Conservation (phyloP, 2,888 invertebrate species). For the Drosophila neotestacea region DNA sequence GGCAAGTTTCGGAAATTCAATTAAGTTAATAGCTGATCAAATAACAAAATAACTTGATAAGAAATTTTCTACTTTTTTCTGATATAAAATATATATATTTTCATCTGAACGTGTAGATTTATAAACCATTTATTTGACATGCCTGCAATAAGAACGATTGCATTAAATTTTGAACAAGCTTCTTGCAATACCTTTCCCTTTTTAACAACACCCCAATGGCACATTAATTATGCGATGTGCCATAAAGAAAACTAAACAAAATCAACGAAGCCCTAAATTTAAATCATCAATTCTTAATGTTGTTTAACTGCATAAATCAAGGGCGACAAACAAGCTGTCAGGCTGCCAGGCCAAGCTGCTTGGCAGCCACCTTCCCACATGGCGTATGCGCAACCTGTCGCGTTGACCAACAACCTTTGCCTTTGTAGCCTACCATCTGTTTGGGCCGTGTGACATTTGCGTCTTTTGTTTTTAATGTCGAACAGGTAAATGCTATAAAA, state of each 20-base stretch:
- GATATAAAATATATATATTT: too few species aligned
- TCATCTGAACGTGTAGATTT: too few species aligned
- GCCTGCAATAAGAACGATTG: too few species aligned
- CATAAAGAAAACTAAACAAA: slow-evolving; percentile 43
- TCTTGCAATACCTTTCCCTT: not conserved
- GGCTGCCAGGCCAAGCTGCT: too few species aligned
- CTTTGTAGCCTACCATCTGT: slow-evolving; percentile 32
- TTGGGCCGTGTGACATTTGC: slow-evolving; percentile 52
- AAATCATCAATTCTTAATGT: slow-evolving; percentile 72
- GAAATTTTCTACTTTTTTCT: too few species aligned
- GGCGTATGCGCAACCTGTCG: slow-evolving; percentile 50
- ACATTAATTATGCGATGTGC: slow-evolving; percentile 45
- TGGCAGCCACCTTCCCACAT: slow-evolving; percentile 10
- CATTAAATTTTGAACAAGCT: too few species aligned
- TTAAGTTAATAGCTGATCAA: slow-evolving; percentile 28
- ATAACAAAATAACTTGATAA: not conserved
- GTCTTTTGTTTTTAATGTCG: slow-evolving; percentile 74
- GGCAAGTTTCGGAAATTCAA: slow-evolving; percentile 35
- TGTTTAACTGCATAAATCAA: slow-evolving; percentile 67
- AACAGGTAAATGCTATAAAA: slow-evolving; percentile 72
- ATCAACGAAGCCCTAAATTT: slow-evolving; percentile 43
- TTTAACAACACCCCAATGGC: slow-evolving; percentile 37
- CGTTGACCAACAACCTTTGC: slow-evolving; percentile 43
- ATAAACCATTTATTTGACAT: too few species aligned
- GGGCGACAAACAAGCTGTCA: slow-evolving; percentile 33